Evolutionary conservation across 2,888 invertebrate species (phyloP).

Genomic region (Caenorhabditis sp.): DNA sequence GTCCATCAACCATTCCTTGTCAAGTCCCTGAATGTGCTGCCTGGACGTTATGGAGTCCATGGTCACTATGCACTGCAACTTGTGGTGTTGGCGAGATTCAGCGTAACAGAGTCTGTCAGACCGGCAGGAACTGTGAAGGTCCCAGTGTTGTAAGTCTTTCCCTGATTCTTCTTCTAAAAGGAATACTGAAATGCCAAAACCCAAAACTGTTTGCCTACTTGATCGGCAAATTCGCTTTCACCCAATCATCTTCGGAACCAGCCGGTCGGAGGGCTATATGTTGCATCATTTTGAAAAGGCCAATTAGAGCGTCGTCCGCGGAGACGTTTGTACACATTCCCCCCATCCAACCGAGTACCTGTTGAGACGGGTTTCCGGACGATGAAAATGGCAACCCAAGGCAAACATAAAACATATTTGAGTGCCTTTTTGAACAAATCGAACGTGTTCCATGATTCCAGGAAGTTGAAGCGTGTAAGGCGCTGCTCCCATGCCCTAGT

Average conservation of each 20-base stretch:
- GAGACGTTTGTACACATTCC: constrained; percentile 53
- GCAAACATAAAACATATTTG: background rate
- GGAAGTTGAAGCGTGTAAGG: constrained; percentile 70
- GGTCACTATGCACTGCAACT: constrained; percentile 68
- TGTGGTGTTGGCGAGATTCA: constrained; percentile 73
- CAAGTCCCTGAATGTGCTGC: constrained; percentile 63
- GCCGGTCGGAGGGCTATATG: constrained; percentile 45
- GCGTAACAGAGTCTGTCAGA: constrained; percentile 64
- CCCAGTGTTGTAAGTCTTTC: constrained; percentile 67
- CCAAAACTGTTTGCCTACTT: constrained; percentile 51
- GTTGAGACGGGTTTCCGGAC: constrained; percentile 38
- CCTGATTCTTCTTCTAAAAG: no score
- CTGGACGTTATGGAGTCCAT: constrained; percentile 71
- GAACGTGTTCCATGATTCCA: constrained; percentile 19
- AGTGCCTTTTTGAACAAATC: background rate
- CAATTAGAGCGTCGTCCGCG: constrained; percentile 48
- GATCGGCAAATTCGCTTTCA: constrained; percentile 41
- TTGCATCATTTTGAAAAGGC: constrained; percentile 60
- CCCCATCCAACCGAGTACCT: constrained; percentile 18
- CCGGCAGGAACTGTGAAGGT: constrained; percentile 70
- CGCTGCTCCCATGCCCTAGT: constrained; percentile 66
- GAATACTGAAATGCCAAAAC: no score
- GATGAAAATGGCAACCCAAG: no score
- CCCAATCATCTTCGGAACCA: constrained; percentile 52
- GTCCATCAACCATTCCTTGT: constrained; percentile 64